Evolutionary conservation across 2,113 vertebrate genomes (phyloP), one percentile per base, ranked within the genome.

Genomic region (Pungitius pungitius): DNA sequence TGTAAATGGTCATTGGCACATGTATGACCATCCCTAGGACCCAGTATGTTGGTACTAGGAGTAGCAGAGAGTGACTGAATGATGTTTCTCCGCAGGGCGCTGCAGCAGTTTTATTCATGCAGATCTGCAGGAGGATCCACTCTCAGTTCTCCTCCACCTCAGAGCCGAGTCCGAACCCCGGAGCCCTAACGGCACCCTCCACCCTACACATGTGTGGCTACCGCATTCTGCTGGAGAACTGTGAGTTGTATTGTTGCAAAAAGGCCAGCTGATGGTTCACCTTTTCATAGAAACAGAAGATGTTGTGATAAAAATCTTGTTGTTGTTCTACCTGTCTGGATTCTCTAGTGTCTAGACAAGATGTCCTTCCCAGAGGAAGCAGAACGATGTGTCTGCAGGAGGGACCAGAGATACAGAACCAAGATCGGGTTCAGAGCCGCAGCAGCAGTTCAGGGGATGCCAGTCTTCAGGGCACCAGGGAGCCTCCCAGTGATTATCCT

Each of bases 61-160:
- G 42, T 60, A 51, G n/a, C 22, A 13, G 11, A 30, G 12, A 20
- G 10, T 18, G 8, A 39, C 6, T 27, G 14, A 55, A 17, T 55
- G 26, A 30, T 73, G 18, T 87, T 20, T 74, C n/a, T 73, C 15
- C 42, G 26, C 78, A 95, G 95, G 93, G 95, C 4, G 89, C 92
- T 3, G 92, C 92, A 8, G 88, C 93, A 0, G 83, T 91, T 62
- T 86, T 95, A 24, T 89, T 95, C 75, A 89, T 95, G 91, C 94
- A 95, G 81, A 54, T 95, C 71, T 95, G 92, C 85, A 91, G 85
- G 73, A 92, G 85, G 78, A 85, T 94, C 80, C 94, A 94, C 76
- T 93, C 89, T 8, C 87, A 77, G 74, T 85, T 93, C 17, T 91
- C 91, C 9, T 82, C 88, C 1, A 61, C 76, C n/a, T 66, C 84